Percentiles rank a stretch among this genome's conserved stretches.
These are phyloP conservation scores for Holothuria glaberrima DNA, from an alignment of 35 echinoderm and acorn worm species.

Conservation along the genomic window DNA sequence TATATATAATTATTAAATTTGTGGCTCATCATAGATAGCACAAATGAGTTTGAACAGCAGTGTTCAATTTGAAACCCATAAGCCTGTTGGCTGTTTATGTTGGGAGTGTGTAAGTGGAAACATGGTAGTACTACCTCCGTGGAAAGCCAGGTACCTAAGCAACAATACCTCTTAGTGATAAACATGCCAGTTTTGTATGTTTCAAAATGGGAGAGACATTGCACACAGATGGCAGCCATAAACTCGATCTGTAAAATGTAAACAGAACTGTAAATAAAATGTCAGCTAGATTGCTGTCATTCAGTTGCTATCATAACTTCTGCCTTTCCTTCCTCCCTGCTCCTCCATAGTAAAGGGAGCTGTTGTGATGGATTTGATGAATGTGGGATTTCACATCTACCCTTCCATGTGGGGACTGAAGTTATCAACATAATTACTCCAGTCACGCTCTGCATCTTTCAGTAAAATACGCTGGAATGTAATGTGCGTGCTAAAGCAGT, in stretches of 20 bases:
- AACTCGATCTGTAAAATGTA: constrained; percentile 13
- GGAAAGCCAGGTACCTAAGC: not conserved
- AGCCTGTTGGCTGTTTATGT: too few relatives aligned
- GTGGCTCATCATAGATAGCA: too few relatives aligned
- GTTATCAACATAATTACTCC: constrained; percentile 37
- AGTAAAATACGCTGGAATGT: constrained; percentile 26
- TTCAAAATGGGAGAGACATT: constrained; percentile 9
- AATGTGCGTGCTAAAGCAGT: constrained; percentile 21
- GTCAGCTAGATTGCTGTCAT: not conserved
- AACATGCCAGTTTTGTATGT: constrained; percentile 30
- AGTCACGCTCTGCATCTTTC: constrained; percentile 1
- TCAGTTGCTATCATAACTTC: not conserved
- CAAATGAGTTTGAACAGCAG: too few relatives aligned
- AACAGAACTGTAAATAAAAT: constrained; percentile 45
- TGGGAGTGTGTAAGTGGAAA: not conserved
- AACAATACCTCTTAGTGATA: not conserved
- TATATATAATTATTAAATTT: too few relatives aligned
- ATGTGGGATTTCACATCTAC: not conserved
- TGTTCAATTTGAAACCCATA: too few relatives aligned
- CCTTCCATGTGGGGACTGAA: not conserved
- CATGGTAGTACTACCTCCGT: too few relatives aligned
- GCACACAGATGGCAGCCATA: constrained; percentile 5
- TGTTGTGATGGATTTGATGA: not conserved
- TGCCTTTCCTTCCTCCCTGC: not conserved
- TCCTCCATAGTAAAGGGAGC: not conserved